A percentile compares a stretch with the other conserved stretches of the same genome.
phyloP scores from a whole-genome alignment of 1,140 invertebrate species.

The Cydia amplana region DNA sequence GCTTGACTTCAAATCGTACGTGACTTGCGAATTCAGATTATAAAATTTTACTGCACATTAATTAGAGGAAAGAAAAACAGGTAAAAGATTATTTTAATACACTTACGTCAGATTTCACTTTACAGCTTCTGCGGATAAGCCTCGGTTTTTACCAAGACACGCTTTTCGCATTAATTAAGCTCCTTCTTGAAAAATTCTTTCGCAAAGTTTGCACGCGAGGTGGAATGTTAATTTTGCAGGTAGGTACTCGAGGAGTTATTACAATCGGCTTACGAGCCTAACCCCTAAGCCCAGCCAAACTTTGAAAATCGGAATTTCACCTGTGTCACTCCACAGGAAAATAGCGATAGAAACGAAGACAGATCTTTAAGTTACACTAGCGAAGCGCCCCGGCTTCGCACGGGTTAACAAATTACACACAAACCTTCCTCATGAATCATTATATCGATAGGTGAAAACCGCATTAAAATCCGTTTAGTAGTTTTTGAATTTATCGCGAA shows the following conservation, averaged over 20 bases:
- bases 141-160: conserved; percentile 8
- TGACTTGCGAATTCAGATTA: too few relatives aligned
- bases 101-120: background rate
- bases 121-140: background rate
- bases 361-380: too few relatives aligned
- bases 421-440: too few relatives aligned
- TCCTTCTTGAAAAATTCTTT: conserved; percentile 22
- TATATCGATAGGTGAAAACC: too few relatives aligned
- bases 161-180: conserved; percentile 29
- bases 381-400: too few relatives aligned
- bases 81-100: background rate
- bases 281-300: background rate
- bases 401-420: too few relatives aligned
- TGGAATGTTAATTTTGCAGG: conserved; percentile 24
- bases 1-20: too few relatives aligned
- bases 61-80: background rate
- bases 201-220: conserved; percentile 24
- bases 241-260: conserved; percentile 1
- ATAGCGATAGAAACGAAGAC: too few relatives aligned
- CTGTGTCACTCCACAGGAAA: too few relatives aligned
- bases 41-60: background rate
- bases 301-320: background rate
- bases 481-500: too few relatives aligned
- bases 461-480: too few relatives aligned
- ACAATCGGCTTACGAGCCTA: background rate